Base-by-base conservation (phyloP, 2,113 vertebrate species). In the Bothrops jararaca region DNA sequence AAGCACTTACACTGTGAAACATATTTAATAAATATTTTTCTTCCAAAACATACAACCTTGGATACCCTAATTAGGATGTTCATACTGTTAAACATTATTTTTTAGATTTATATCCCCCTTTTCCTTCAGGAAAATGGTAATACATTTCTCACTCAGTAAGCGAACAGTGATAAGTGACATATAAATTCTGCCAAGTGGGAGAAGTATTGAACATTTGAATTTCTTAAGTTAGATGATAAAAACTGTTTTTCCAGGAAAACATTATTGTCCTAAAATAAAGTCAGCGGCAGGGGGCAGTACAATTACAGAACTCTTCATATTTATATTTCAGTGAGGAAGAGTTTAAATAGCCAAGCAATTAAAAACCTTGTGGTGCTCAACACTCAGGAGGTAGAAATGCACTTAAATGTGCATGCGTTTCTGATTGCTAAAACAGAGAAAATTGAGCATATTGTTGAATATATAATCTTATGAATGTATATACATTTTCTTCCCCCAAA, bases 231-330 rank as follows among this genome's bases (percentile, higher is more conserved):
- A 48, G 52, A 56, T n/a, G 57, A 60, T 42, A 54, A 9, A 23
- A 89, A 85, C 3, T 24, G 13, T 89, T 45, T 29, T 22, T 50
- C 58, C 50, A 74, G 29, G 42, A 85, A 89, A 85, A 90, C 5
- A 69, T 74, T 15, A 2, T 26, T 95, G 95, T 94, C 96, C 86
- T 96, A 39, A 90, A 96, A 95, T 92, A 56, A 11, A 93, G 96
- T 94, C 2, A 93, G 94, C 98, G 97, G 97, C 97, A 98, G 98
- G 97, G 97, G 97, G 98, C 96, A 93, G 97, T 95, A 54, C 93
- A 96, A 96, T 95, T 97, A 96, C 94, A 96, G 97, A 95, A 92
- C 95, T 97, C 85, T 92, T 64, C 87, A 6, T 5, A 52, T 9
- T 48, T 2, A 5, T 69, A 11, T 1, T 94, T 80, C 39, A 50